A percentile compares a stretch with the other conserved stretches of the same genome.
phyloP scores from a whole-genome alignment of 2,888 invertebrate species.

The Eubasilissa splendida region DNA sequence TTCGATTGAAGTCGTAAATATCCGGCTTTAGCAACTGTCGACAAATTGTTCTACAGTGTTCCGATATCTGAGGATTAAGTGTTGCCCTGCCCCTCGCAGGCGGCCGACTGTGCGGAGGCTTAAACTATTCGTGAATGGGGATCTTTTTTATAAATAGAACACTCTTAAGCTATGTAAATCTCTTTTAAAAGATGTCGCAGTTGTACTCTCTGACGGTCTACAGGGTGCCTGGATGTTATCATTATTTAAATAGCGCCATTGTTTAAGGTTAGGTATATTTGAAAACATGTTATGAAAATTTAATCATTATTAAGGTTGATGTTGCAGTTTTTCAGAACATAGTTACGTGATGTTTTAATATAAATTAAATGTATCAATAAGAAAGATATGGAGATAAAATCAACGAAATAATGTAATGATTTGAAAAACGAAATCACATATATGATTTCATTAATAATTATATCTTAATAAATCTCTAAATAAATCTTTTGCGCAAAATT shows the following conservation, averaged over 20 bases:
- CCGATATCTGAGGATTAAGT: conserved; percentile 22
- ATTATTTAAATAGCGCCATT: background rate
- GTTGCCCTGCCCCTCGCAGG: background rate
- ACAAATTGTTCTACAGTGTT: conserved; percentile 28
- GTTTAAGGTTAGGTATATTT: background rate
- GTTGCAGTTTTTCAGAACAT: too few species aligned
- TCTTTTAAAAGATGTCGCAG: conserved; percentile 19
- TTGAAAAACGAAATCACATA: too few species aligned
- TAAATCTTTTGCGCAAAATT: too few species aligned
- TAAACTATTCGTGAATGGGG: conserved; percentile 24
- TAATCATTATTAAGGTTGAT: too few species aligned
- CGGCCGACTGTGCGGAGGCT: background rate
- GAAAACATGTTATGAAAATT: background rate
- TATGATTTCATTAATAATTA: too few species aligned
- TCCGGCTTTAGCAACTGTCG: conserved; percentile 33
- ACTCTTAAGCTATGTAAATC: conserved; percentile 31
- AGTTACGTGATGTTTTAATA: too few species aligned
- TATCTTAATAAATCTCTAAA: too few species aligned
- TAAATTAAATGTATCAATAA: too few species aligned
- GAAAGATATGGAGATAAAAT: too few species aligned
- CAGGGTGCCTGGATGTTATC: background rate
- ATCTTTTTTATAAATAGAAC: conserved; percentile 16
- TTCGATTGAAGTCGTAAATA: conserved; percentile 35
- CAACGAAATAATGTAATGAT: too few species aligned
- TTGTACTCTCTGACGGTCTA: background rate